Evolutionary conservation across 2,797 vertebrate genomes (phyloP).

Genomic region (Anguilla marmorata): DNA sequence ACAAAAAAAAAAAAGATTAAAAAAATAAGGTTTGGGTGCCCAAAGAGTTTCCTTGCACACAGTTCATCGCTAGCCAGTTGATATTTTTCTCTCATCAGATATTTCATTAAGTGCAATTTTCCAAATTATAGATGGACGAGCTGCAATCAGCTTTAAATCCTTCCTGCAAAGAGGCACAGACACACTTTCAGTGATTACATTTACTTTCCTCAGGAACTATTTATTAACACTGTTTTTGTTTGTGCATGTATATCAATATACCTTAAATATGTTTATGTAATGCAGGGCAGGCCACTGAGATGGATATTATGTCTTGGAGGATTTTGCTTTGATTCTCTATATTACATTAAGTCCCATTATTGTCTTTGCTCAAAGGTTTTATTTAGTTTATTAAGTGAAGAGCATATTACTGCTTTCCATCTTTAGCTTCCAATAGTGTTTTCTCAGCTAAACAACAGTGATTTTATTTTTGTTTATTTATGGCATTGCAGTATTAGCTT

Average conservation of each 20-base stretch:
- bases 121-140: neutral
- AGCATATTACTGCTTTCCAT: slow-evolving; percentile 15
- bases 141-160: neutral
- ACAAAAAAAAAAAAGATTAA: neutral
- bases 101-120: neutral
- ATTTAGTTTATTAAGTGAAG: slow-evolving; percentile 25
- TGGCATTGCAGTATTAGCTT: slow-evolving; percentile 45
- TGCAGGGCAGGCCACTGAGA: neutral
- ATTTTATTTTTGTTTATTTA: slow-evolving; percentile 17
- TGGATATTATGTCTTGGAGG: neutral
- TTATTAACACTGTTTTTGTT: neutral
- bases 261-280: neutral
- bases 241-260: neutral
- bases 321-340: slow-evolving; percentile 22
- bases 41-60: neutral
- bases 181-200: neutral
- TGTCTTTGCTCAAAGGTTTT: neutral
- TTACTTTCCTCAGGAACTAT: neutral
- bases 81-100: neutral
- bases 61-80: neutral
- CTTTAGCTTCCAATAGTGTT: slow-evolving; percentile 32
- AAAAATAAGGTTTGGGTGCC: neutral
- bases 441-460: slow-evolving; percentile 4
- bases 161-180: neutral
- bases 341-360: slow-evolving; percentile 15